Conservation (phyloP, 2,888 invertebrate species). For the Polydrusus cervinus region DNA sequence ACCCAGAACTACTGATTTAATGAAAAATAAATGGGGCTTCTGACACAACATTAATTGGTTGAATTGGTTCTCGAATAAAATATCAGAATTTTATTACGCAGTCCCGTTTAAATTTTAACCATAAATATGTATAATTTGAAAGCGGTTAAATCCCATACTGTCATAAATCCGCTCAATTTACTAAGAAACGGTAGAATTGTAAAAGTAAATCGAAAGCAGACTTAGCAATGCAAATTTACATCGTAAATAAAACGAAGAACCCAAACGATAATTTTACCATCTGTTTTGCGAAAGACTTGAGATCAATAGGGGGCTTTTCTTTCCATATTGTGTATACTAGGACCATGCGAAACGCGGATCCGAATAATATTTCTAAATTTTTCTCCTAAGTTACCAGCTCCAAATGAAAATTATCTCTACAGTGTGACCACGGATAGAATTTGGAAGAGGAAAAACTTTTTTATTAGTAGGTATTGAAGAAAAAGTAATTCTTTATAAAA, state of each 20-base stretch:
- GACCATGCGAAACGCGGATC: not conserved
- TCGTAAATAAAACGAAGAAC: constrained; percentile 40
- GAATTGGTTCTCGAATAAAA: no score
- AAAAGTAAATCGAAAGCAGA: constrained; percentile 38
- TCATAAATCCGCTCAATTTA: constrained; percentile 37
- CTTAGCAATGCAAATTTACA: constrained; percentile 45
- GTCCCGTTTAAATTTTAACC: not conserved
- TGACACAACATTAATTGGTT: no score
- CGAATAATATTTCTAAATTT: no score
- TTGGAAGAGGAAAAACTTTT: no score
- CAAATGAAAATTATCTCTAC: no score
- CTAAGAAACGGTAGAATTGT: constrained; percentile 39
- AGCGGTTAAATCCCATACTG: constrained; percentile 6
- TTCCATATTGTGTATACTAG: not conserved
- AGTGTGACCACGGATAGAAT: no score
- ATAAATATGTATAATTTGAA: constrained; percentile 5
- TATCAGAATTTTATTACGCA: not conserved
- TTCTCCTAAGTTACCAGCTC: no score
- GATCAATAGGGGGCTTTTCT: not conserved
- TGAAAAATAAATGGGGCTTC: no score
- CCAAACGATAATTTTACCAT: constrained; percentile 31
- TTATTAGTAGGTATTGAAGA: no score
- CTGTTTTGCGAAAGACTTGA: constrained; percentile 21
- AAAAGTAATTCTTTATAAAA: no score
- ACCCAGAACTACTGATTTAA: no score